phyloP scores from a whole-genome alignment of 2,888 invertebrate species.

The Himalopsyche tibetana region DNA sequence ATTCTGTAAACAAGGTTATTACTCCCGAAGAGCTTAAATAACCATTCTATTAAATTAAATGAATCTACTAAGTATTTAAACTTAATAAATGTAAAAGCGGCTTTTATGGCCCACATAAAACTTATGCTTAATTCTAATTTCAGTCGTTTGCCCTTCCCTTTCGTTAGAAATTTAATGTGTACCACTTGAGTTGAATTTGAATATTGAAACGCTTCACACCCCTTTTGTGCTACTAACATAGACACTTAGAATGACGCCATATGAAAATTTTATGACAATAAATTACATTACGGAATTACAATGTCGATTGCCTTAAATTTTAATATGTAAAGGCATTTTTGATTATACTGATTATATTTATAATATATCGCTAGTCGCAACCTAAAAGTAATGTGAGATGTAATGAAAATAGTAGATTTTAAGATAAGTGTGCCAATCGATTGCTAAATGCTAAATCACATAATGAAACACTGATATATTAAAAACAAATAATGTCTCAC shows the following conservation, averaged over 20 bases:
- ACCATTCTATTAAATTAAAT: slow-evolving; percentile 38
- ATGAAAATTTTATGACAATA: neutral
- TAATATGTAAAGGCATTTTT: too few species aligned
- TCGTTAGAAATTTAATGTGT: slow-evolving; percentile 5
- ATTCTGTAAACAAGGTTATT: slow-evolving; percentile 28
- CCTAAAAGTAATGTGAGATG: too few species aligned
- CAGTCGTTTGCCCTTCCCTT: slow-evolving; percentile 27
- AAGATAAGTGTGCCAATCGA: too few species aligned
- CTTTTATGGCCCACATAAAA: slow-evolving; percentile 41
- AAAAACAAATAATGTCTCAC: too few species aligned
- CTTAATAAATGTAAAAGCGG: slow-evolving; percentile 33
- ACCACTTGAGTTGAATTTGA: slow-evolving; percentile 37
- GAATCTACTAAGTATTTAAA: slow-evolving; percentile 38
- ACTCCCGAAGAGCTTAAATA: slow-evolving; percentile 28
- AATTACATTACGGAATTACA: neutral
- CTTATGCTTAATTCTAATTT: slow-evolving; percentile 42
- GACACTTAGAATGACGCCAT: neutral
- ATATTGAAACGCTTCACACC: slow-evolving; percentile 20
- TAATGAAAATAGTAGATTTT: too few species aligned
- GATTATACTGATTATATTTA: too few species aligned
- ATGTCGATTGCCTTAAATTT: too few species aligned
- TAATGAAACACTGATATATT: too few species aligned
- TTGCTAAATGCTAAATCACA: too few species aligned
- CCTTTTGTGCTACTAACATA: neutral
- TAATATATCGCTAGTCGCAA: too few species aligned